Evolutionary conservation across 2,888 invertebrate species (phyloP).

Genomic region (Machimus rusticus): DNA sequence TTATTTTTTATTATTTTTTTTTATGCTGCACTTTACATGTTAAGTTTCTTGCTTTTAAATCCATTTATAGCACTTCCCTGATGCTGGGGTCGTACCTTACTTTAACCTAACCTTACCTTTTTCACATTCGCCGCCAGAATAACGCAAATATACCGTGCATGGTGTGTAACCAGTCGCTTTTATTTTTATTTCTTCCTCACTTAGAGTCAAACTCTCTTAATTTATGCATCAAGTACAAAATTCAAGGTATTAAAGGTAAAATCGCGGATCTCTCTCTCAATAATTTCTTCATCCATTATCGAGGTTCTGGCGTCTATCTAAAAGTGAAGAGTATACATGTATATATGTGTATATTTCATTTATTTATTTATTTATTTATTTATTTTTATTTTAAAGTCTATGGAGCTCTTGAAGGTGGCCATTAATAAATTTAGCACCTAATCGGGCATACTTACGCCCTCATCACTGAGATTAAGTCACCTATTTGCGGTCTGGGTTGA

Average conservation of each 20-base stretch:
- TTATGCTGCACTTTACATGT: neutral
- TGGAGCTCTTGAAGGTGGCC: neutral
- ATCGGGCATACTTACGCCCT: constrained; percentile 36
- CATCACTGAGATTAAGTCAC: constrained; percentile 29
- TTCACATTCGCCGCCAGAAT: neutral
- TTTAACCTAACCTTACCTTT: neutral
- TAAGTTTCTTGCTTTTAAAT: neutral
- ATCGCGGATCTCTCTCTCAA: neutral
- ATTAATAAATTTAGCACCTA: constrained; percentile 35
- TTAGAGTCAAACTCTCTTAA: neutral
- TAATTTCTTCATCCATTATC: neutral
- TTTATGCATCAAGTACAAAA: neutral
- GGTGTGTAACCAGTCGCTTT: neutral
- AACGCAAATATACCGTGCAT: neutral
- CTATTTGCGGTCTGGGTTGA: constrained; percentile 8
- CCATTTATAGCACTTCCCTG: neutral
- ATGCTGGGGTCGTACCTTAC: neutral
- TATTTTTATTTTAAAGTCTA: neutral
- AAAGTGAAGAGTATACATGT: neutral
- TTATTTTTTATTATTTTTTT: neutral
- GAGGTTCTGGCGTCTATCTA: neutral
- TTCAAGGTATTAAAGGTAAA: neutral
- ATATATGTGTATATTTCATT: too few relatives aligned
- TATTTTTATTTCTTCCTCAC: neutral
- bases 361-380: too few relatives aligned